Base-by-base conservation (phyloP, 37 sponge, comb jelly and placozoan genomes). In the Crambe crambe region DNA sequence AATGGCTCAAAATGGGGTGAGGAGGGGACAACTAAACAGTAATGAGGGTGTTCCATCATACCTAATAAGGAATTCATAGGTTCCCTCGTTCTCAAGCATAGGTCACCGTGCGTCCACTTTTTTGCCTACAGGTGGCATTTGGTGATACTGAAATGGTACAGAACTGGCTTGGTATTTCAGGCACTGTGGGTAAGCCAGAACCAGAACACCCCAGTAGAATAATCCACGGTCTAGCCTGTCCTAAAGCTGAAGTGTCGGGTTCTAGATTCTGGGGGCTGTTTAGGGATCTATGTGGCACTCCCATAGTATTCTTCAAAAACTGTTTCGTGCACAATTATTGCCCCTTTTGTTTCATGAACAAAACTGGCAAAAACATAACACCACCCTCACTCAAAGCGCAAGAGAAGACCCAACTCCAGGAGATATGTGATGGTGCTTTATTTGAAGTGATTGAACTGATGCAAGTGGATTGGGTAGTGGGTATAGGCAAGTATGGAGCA, bases 1-100 rank as follows among this genome's bases (percentile, higher is more conserved):
- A 57, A 95, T 95, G 95, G 95, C 95, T 29, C 95, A 91, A 61
- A 95, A 84, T 81, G 95, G 95, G 66, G 95, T 95, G 61, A 27
- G 88, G 66, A 0, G 47, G n/a, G n/a, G n/a, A n/a, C n/a, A 27
- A 62, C 15, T 8, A 23, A 62, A 62, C 30, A 30, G 26, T 62
- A 8, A n/a, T 27, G 30, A n/a, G n/a, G 15, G 54, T 51, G 15
- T 51, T 18, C 9, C 15, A 51, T 51, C 9, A 51, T 51, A 51
- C 9, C 15, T 51, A 9, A 51, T 9, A 51, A 51, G 54, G 15
- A 18, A 15, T 51, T 9, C 9, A 18, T 18, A n/a, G 64, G 29
- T 62, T 20, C n/a, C n/a, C n/a, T n/a, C 21, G 30, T 20, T 32
- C 51, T 4, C 74, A 29, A n/a, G n/a, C n/a, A n/a, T 44, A 26